Base-by-base conservation (phyloP, 1,140 invertebrate species). In the Mamestra configurata region DNA sequence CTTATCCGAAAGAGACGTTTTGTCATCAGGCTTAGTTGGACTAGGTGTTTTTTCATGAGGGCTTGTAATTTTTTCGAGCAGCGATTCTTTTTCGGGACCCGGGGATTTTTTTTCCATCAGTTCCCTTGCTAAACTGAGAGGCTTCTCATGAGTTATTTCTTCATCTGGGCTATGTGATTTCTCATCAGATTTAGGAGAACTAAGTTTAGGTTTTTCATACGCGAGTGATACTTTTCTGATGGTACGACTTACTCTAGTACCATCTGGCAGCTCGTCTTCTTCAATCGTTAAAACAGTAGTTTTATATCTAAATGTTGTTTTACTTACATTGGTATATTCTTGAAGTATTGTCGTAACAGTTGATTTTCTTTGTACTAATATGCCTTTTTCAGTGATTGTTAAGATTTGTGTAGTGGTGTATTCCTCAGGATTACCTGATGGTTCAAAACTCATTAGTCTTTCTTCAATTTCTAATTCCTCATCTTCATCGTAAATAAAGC, bases 191-290 rank as follows among this genome's bases (percentile, higher is more conserved):
- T 2, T 22, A 59, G 24, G 55, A 59, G 55, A 59, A 24, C 8
- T 37, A 5, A 40, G 35, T n/a, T 83, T 83, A 24, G 51, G 71
- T 40, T 46, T 71, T 84, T 90, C 87, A 73, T 92, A 90, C 37
- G 84, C 8, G 15, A 92, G 71, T 13, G 89, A 91, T 66, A 92
- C 84, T 81, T 92, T 92, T 85, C 91, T 89, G 80, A 84, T 92
- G 27, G 90, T 93, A 83, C 93, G 92, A 24, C 89, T 93, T 37
- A 90, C 86, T n/a, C 92, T 75, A n/a, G 92, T 88, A 22, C 93
- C 94, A 86, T 95, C 91, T 22, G 94, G 91, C 82, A 93, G 82
- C 83, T 92, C 90, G 80, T 95, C 93, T 88, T 93, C 93, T 71
- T 87, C 90, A 5, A 90, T 81, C 15, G 89, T 95, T 81, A 86